Evolutionary conservation across 2,888 invertebrate genomes (phyloP), one percentile per base, ranked within the genome.

Genomic region (Meghimatium bilineatum): DNA sequence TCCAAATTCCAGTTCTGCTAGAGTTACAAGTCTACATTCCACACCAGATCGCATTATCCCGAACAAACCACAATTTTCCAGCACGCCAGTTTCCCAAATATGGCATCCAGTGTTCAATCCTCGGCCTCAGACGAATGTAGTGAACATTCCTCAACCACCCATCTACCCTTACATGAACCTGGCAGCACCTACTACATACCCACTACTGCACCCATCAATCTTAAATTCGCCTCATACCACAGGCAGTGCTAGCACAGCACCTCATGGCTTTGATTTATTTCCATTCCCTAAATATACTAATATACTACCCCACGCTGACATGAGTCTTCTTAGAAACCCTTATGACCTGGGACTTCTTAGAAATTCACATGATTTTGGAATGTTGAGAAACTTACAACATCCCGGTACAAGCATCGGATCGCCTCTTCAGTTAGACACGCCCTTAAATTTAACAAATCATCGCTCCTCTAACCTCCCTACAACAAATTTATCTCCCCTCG

Each of bases 391-490:
- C n/a, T n/a, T n/a, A 63, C 29, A 49, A 14, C 23, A 49, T n/a
- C 5, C 72, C 26, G 23, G 26, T 2, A 20, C 29, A n/a, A n/a
- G 17, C 29, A 0, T 74, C n/a, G 44, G 49, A n/a, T 29, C 44
- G 1, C n/a, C 72, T n/a, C 44, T 74, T 12, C 29, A n/a, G 8
- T 26, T 71, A 38, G 71, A 71, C 26, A 17, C 29, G 49, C 72
- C 72, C 10, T 17, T 74, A 14, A 74, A 74, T n/a, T 32, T 74
- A n/a, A 74, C 49, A 23, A 74, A 74, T 36, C 44, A 49, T 6
- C 72, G 72, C 29, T 20, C 72, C 5, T 12, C 23, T 29, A 49
- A 74, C 2, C 29, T 32, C 20, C 52, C 74, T 20, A 10, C 20
- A 32, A 14, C 74, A 32, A 52, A 74, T 23, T 29, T 10, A 32